Conservation (phyloP, 2,113 vertebrate species). For the Pluvianellus socialis region DNA sequence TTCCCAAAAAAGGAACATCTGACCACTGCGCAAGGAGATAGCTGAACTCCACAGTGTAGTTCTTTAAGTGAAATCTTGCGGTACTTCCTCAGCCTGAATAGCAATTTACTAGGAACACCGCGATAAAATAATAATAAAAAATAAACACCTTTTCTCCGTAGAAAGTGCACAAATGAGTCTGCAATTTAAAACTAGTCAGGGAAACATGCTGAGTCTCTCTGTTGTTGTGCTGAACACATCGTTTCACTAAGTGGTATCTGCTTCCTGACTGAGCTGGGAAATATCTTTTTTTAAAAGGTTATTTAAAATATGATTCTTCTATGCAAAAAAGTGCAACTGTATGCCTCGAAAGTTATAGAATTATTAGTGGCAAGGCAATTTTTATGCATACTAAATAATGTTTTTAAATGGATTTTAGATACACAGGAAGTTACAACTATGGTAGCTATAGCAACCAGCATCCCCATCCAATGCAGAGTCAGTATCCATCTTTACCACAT, state of each 20-base stretch:
- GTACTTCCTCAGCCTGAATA: neutral
- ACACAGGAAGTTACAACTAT: slow-evolving; percentile 95
- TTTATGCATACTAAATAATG: neutral
- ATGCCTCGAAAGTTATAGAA: neutral
- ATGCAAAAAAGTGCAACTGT: neutral
- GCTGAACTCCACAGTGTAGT: neutral
- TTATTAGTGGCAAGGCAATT: neutral
- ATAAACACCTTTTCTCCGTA: neutral
- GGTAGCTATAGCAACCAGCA: slow-evolving; percentile 95
- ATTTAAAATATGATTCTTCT: neutral
- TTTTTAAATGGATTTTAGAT: slow-evolving; percentile 74
- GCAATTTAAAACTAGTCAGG: neutral
- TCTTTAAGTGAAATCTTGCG: neutral
- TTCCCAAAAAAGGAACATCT: neutral
- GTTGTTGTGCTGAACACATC: neutral
- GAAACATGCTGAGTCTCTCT: neutral
- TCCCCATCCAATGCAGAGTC: slow-evolving; percentile 92
- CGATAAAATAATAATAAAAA: neutral
- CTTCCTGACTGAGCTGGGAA: neutral
- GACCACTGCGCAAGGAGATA: neutral
- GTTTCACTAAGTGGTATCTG: neutral
- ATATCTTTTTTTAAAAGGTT: neutral
- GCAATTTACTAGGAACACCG: neutral
- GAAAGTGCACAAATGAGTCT: neutral
- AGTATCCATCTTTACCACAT: slow-evolving; percentile 91